These are phyloP conservation scores for Sarcophaga rosellei DNA, from an alignment of 2,888 invertebrate species.

Conservation along the genomic window DNA sequence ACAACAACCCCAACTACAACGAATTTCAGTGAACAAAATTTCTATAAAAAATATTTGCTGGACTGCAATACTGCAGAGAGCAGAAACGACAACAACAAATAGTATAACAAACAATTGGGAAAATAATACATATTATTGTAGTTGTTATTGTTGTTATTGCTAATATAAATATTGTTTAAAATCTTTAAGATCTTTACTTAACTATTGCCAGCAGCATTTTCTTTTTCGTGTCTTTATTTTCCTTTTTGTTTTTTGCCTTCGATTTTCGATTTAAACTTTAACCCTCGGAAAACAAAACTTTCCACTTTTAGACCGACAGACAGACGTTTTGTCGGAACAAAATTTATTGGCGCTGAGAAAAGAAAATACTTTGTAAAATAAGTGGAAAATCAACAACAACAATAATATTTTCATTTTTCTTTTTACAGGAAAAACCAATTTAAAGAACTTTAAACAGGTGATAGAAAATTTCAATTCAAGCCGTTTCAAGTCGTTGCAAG, in stretches of 20 bases:
- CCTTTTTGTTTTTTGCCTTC: not conserved
- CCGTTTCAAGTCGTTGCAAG: not conserved
- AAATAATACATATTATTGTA: slow-evolving; percentile 16
- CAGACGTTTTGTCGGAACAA: slow-evolving; percentile 23
- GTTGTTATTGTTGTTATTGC: not conserved
- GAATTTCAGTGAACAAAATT: slow-evolving; percentile 29
- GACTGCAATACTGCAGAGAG: slow-evolving; percentile 24
- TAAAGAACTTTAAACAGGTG: slow-evolving; percentile 53
- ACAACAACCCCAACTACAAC: slow-evolving; percentile 44
- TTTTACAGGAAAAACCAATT: not conserved
- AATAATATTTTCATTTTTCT: not conserved
- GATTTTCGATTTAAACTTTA: slow-evolving; percentile 62
- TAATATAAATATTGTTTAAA: slow-evolving; percentile 53
- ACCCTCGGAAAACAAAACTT: slow-evolving; percentile 50
- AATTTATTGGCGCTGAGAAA: slow-evolving; percentile 54
- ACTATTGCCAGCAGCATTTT: not conserved
- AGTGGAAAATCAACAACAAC: not conserved
- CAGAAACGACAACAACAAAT: not conserved
- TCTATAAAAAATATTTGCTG: slow-evolving; percentile 57
- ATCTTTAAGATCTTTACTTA: slow-evolving; percentile 7
- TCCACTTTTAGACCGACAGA: slow-evolving; percentile 36
- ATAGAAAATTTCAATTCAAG: slow-evolving; percentile 35
- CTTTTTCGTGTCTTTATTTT: slow-evolving; percentile 1
- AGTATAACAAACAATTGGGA: not conserved
- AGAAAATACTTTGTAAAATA: slow-evolving; percentile 18